phyloP scores from a whole-genome alignment of 2,113 vertebrate species.

The Sinocyclocheilus maitianheensis region DNA sequence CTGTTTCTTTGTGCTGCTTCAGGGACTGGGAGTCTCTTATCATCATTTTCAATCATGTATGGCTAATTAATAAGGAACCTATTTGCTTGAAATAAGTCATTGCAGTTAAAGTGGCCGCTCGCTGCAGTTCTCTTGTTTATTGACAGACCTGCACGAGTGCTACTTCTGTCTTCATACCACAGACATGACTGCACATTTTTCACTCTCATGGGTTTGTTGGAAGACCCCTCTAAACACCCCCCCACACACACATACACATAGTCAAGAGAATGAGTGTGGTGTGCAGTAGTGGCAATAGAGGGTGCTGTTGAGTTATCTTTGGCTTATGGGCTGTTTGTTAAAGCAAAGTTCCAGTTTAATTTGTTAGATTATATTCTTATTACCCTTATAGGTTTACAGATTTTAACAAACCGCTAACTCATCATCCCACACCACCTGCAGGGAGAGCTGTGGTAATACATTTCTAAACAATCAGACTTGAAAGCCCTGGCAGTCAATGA shows the following conservation, averaged over 20 bases:
- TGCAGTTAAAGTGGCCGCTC: slow-evolving; percentile 23
- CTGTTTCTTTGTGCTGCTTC: slow-evolving; percentile 23
- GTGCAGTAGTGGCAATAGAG: not conserved
- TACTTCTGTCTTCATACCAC: not conserved
- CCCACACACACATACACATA: not conserved
- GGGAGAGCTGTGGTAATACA: not conserved
- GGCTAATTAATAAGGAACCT: slow-evolving; percentile 46
- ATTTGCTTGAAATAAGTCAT: slow-evolving; percentile 42
- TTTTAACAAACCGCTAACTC: not conserved
- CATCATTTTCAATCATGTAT: slow-evolving; percentile 42
- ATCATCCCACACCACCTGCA: not conserved
- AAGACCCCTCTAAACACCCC: not conserved
- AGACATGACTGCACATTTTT: not conserved
- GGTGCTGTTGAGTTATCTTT: slow-evolving; percentile 1
- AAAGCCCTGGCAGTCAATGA: not conserved
- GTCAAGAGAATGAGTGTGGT: not conserved
- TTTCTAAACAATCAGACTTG: not conserved
- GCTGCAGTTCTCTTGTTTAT: slow-evolving; percentile 21
- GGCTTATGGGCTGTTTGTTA: not conserved
- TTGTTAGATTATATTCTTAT: not conserved
- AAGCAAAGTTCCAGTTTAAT: not conserved
- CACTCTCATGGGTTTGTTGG: not conserved
- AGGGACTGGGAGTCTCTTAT: slow-evolving; percentile 37
- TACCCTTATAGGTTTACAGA: not conserved
- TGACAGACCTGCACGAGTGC: not conserved